These are phyloP conservation scores for Trichogramma pretiosum DNA, from an alignment of 1,140 invertebrate genomes.

Conservation along the genomic window DNA sequence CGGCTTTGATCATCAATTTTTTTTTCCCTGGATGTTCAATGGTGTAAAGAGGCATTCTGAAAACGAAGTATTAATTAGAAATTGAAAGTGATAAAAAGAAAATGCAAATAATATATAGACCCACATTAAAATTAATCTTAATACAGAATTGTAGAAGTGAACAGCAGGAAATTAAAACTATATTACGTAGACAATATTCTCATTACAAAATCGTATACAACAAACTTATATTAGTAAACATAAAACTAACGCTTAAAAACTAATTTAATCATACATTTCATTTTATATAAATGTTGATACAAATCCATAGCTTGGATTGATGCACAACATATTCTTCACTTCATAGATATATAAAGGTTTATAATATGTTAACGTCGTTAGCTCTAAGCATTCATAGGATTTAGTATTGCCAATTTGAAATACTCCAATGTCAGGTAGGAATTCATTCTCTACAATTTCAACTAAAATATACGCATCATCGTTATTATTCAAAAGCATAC, in stretches of 20 bases:
- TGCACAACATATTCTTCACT: not conserved
- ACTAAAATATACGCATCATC: conserved; percentile 11
- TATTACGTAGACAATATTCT: too few species aligned
- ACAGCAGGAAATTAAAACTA: too few species aligned
- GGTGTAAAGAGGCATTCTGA: not conserved
- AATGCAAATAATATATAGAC: too few species aligned
- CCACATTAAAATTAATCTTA: too few species aligned
- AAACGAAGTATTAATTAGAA: too few species aligned
- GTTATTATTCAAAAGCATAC: conserved; percentile 12
- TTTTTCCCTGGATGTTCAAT: not conserved
- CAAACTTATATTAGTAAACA: too few species aligned
- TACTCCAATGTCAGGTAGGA: conserved; percentile 8
- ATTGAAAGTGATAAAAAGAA: too few species aligned
- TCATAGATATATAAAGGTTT: conserved; percentile 2
- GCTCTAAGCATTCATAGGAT: conserved; percentile 6
- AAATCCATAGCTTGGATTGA: conserved; percentile 1
- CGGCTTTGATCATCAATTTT: not conserved
- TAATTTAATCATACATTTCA: too few species aligned
- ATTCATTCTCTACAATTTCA: conserved; percentile 18
- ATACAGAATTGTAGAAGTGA: too few species aligned
- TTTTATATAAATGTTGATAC: too few species aligned
- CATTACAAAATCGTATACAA: too few species aligned
- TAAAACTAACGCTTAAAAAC: too few species aligned
- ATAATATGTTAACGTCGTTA: not conserved
- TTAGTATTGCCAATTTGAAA: conserved; percentile 10